Evolutionary conservation across 2,888 invertebrate species (phyloP), one percentile per base, ranked within the genome.

Genomic region (Anaspis maculata): DNA sequence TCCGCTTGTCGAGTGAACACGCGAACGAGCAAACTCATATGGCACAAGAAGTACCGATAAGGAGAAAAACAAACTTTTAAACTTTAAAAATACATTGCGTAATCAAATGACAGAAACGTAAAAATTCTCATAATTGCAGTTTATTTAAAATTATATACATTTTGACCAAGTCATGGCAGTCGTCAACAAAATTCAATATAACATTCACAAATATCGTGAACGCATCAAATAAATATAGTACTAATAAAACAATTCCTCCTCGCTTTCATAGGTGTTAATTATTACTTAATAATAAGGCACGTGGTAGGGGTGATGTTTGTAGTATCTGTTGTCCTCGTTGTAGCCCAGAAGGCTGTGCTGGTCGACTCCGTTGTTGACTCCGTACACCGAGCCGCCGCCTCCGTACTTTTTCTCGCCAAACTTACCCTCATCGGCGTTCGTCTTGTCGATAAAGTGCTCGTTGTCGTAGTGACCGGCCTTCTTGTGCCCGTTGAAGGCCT

Each of bases 271-370:
- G 7, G 15, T 9, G 24, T 22, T 29, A 26, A 24, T 10, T 5
- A 27, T 23, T n/a, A n/a, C n/a, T n/a, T n/a, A n/a, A n/a, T 41
- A 38, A 39, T 75, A 73, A 16, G 75, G 75, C 51, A 74, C 57
- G 45, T 74, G 69, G 34, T 61, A 59, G n/a, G 65, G 65, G 51
- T 74, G 72, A 51, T 70, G 72, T 46, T 75, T 72, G 55, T 66
- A 74, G 19, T 73, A 71, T 3, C 71, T 71, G 39, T 65, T 72
- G 19, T 72, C 71, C 41, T 77, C 77, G 41, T 76, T 76, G 44
- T 76, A 76, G 0, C 76, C 76, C 39, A 76, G 67, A 22, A 77
- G 59, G 0, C 75, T 73, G 31, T 76, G 75, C 25, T 74, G 73
- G 21, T 76, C 77, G 13, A 73, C 62, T 39, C 76, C 76, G 52